phyloP scores from a whole-genome alignment of 2,113 vertebrate genomes.

The Pyrgilauda ruficollis region DNA sequence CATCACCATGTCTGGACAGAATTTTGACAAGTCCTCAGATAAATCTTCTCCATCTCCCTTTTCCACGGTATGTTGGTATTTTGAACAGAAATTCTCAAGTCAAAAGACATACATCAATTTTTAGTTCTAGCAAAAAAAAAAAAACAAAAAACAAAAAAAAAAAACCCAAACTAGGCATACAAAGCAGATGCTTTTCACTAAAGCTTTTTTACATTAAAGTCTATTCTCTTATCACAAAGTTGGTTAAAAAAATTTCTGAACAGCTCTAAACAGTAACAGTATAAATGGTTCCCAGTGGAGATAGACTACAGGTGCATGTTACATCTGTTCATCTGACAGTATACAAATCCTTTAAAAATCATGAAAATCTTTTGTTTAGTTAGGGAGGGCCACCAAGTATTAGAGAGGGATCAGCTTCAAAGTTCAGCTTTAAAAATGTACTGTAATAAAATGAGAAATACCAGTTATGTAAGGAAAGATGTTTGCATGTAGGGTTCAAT shows the following conservation, averaged over 20 bases:
- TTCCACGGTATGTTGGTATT: constrained; percentile 41
- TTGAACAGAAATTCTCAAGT: constrained; percentile 64
- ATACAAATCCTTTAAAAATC: constrained; percentile 17
- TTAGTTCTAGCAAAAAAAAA: constrained; percentile 38
- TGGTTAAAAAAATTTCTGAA: background rate
- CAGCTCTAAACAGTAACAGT: background rate
- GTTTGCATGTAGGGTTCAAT: background rate
- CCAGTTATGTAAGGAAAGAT: background rate
- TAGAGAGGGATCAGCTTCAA: background rate
- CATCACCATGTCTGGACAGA: constrained; percentile 66
- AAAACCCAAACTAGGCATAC: background rate
- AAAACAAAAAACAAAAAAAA: background rate
- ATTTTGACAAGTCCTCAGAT: constrained; percentile 64
- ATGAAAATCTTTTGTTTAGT: background rate
- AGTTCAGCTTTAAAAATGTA: background rate
- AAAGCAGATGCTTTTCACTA: constrained; percentile 30
- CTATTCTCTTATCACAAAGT: background rate
- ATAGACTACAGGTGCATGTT: background rate
- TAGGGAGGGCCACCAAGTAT: background rate
- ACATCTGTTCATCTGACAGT: constrained; percentile 15
- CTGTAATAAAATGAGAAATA: constrained; percentile 12
- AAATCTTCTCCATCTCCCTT: constrained; percentile 45
- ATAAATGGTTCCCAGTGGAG: background rate
- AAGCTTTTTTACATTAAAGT: constrained; percentile 11
- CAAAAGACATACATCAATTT: constrained; percentile 54